These are phyloP conservation scores for Cladopsammia gracilis DNA, from an alignment of 64 coral and sea anemone species.

Conservation along the genomic window DNA sequence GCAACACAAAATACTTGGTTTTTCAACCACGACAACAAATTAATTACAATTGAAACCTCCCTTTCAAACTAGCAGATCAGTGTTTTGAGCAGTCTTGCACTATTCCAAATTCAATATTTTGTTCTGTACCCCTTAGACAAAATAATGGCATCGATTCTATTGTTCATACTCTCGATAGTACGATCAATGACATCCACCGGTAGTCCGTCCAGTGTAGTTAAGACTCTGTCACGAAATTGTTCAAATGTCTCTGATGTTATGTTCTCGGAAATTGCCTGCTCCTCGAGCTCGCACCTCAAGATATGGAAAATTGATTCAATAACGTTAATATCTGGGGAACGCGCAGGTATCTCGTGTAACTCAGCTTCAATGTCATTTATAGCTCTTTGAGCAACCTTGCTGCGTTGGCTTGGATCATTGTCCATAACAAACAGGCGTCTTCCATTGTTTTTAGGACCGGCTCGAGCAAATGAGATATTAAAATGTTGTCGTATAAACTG, in stretches of 20 bases:
- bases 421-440: constrained; percentile 59
- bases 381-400: constrained; percentile 14
- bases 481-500: constrained; percentile 57
- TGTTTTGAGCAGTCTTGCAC: too few relatives aligned
- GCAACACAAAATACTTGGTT: too few relatives aligned
- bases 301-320: constrained; percentile 55
- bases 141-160: too few relatives aligned
- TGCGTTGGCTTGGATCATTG: constrained; percentile 40
- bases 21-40: too few relatives aligned
- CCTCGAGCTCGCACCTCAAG: neutral
- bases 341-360: constrained; percentile 4
- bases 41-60: too few relatives aligned
- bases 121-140: too few relatives aligned
- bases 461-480: constrained; percentile 39
- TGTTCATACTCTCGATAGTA: too few relatives aligned
- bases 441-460: constrained; percentile 11
- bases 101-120: too few relatives aligned
- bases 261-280: neutral
- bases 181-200: too few relatives aligned
- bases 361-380: constrained; percentile 27
- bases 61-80: too few relatives aligned
- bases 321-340: constrained; percentile 41
- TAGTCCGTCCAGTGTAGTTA: neutral
- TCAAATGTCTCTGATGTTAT: constrained; percentile 22
- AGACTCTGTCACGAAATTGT: constrained; percentile 25